Evolutionary conservation across 2,888 invertebrate genomes (phyloP).

Genomic region (Nipponacmea schrenckii): DNA sequence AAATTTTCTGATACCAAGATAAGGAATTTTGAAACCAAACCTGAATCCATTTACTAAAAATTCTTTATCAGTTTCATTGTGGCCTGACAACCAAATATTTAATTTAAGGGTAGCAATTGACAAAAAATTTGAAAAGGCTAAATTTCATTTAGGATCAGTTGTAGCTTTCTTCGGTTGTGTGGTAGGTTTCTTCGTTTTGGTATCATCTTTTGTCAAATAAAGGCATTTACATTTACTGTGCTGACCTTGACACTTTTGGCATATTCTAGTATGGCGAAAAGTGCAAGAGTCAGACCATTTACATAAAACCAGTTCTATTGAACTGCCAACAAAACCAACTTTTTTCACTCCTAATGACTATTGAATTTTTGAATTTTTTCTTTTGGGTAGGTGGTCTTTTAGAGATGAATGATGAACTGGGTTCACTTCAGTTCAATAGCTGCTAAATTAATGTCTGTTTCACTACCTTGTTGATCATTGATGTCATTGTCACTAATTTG

Average conservation of each 20-base stretch:
- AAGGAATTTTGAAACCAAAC: slow-evolving; percentile 13
- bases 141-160: neutral
- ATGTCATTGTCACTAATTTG: no score
- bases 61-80: neutral
- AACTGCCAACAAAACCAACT: neutral
- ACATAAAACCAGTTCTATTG: neutral
- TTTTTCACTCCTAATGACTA: neutral
- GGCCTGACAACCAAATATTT: no score
- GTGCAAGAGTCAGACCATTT: neutral
- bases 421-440: no score
- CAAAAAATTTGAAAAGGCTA: no score
- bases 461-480: no score
- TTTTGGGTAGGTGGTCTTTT: no score
- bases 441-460: no score
- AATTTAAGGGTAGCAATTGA: no score
- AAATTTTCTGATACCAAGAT: neutral
- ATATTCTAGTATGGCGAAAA: neutral
- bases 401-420: no score
- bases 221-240: neutral
- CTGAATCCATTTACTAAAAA: slow-evolving; percentile 12
- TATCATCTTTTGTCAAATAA: no score
- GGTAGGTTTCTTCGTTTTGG: no score
- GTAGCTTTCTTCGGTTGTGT: neutral
- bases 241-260: neutral
- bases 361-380: no score